Percentiles rank a stretch among this genome's conserved stretches.
Conservation (phyloP, 2,797 vertebrate genomes). For the Fistularia commersonii region DNA sequence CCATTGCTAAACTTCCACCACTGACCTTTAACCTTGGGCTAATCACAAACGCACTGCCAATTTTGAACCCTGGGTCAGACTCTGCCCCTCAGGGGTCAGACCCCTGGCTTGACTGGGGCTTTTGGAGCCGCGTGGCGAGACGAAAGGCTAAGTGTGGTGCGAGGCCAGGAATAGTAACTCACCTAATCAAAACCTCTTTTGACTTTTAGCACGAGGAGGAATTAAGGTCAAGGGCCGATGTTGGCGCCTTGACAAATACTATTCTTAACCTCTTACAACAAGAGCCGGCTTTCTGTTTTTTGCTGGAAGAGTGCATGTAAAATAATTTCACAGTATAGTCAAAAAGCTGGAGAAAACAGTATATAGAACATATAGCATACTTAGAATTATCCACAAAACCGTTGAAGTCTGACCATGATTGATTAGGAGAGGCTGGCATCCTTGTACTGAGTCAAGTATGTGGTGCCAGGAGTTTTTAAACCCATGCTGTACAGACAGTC, state of each 20-base stretch:
- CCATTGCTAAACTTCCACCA: constrained; percentile 39
- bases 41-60: constrained; percentile 37
- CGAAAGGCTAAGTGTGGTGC: constrained; percentile 23
- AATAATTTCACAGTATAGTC: constrained; percentile 72
- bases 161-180: constrained; percentile 31
- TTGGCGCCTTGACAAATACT: constrained; percentile 24
- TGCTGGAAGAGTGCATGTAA: constrained; percentile 62
- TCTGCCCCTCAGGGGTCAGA: constrained; percentile 46
- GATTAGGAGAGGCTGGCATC: constrained; percentile 49
- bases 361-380: constrained; percentile 33
- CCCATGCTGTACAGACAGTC: constrained; percentile 27
- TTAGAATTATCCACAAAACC: constrained; percentile 28
- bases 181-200: constrained; percentile 32
- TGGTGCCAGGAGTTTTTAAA: constrained; percentile 39
- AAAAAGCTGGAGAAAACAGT: constrained; percentile 42
- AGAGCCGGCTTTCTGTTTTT: constrained; percentile 26
- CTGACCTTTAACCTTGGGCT: constrained; percentile 48
- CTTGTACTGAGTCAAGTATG: constrained; percentile 46
- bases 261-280: constrained; percentile 17
- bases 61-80: constrained; percentile 28
- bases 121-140: constrained; percentile 17
- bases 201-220: constrained; percentile 32
- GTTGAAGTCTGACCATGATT: constrained; percentile 29
- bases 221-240: constrained; percentile 19
- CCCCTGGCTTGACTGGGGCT: constrained; percentile 5